These are phyloP conservation scores for Tribolium freemani DNA, from an alignment of 2,888 invertebrate genomes.

Conservation along the genomic window DNA sequence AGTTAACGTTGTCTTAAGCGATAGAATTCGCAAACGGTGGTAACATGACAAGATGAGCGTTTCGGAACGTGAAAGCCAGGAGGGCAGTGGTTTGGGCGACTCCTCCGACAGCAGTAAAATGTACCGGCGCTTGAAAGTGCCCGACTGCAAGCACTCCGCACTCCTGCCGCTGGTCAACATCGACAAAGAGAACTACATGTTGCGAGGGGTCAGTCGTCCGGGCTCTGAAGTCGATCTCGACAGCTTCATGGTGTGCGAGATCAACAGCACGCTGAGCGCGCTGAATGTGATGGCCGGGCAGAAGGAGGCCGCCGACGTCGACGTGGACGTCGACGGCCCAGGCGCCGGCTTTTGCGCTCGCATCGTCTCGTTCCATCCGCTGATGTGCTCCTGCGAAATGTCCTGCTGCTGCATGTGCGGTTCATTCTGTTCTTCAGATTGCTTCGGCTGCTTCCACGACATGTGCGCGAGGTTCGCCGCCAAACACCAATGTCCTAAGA, in stretches of 20 bases:
- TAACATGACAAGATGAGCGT: conserved; percentile 62
- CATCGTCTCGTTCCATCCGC: conserved; percentile 68
- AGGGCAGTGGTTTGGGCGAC: conserved; percentile 50
- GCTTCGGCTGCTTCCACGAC: conserved; percentile 76
- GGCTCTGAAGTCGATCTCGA: conserved; percentile 61
- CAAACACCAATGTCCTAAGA: conserved; percentile 67
- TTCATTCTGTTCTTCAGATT: conserved; percentile 75
- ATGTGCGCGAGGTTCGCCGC: conserved; percentile 70
- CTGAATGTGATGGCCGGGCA: conserved; percentile 51
- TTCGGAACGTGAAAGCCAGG: conserved; percentile 57
- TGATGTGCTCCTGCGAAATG: conserved; percentile 68
- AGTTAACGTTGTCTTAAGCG: conserved; percentile 15
- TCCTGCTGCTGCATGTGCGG: conserved; percentile 76
- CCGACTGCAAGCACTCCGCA: conserved; percentile 55
- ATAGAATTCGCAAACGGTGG: conserved; percentile 38
- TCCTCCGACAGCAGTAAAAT: conserved; percentile 49
- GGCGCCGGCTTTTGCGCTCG: conserved; percentile 65
- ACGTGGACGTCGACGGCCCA: conserved; percentile 56
- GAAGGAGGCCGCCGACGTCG: conserved; percentile 49
- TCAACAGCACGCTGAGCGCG: conserved; percentile 56
- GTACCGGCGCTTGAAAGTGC: conserved; percentile 66
- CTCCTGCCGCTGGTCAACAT: conserved; percentile 66
- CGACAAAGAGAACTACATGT: conserved; percentile 71
- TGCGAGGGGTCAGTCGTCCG: conserved; percentile 66
- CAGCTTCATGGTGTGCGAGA: conserved; percentile 65